Base-by-base conservation (phyloP, 2,888 invertebrate species). In the Drosophila greeni region DNA sequence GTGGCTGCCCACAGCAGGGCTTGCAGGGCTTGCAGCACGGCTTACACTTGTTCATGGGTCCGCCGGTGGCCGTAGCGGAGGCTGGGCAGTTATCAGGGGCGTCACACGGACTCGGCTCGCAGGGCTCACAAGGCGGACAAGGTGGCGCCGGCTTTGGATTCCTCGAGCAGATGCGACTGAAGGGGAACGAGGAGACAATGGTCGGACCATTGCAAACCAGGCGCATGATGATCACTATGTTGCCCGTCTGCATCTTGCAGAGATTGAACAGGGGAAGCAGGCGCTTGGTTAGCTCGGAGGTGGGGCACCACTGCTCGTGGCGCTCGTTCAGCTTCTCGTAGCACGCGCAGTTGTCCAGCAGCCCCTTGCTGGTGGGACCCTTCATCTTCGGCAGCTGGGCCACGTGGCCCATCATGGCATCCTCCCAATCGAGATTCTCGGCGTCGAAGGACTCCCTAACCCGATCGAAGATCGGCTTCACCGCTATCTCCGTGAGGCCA, bases 171-270 rank as follows among this genome's bases (percentile, higher is more conserved):
- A 82, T 55, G 23, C 61, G 71, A 8, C 77, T 74, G 36, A 86
- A 84, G 2, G 85, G 78, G 56, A 88, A 88, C n/a, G 83, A 67
- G 1, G 86, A 86, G 0, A 88, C 86, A 40, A 88, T 85, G 0
- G 85, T 70, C 2, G 87, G 87, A 0, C 88, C 88, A 76, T 87
- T 86, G 66, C 88, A 88, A 2, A 87, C 82, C 20, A 88, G 57
- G 3, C 88, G 82, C 75, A 88, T 83, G 14, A 87, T 79, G 3
- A 89, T 42, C 11, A 87, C 86, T 16, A 88, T 79, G 60, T 88
- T 88, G 3, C 88, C 88, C 1, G 88, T 88, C 69, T 87, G 86
- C 45, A 82, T 71, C 45, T 77, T 76, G 48, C 82, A 85, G 42
- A 86, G 74, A 73, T 88, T 87, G 49, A 86, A 86, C 0, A 88